Percentiles rank a stretch among this genome's conserved stretches.
Evolutionary conservation across 2,888 invertebrate genomes (phyloP).

Genomic region (Melieria crassipennis): DNA sequence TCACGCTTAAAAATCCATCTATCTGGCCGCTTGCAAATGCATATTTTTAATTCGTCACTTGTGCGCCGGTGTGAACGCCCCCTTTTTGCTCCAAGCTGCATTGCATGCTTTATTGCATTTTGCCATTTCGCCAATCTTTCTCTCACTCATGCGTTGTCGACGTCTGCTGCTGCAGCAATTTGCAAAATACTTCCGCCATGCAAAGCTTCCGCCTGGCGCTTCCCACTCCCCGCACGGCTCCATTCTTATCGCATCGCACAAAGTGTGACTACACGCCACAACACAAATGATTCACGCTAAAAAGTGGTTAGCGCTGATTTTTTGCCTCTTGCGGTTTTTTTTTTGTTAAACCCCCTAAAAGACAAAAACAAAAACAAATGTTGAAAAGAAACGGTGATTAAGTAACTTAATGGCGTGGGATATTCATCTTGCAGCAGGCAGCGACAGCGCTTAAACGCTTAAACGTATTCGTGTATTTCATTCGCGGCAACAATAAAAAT

Average conservation of each 20-base stretch:
- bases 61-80: neutral
- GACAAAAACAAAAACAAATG: neutral
- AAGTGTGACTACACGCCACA: too few species aligned
- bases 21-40: slow-evolving; percentile 8
- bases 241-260: too few species aligned
- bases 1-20: slow-evolving; percentile 6
- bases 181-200: slow-evolving; percentile 3
- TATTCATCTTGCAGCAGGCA: slow-evolving; percentile 3
- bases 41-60: slow-evolving; percentile 6
- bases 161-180: too few species aligned
- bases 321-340: neutral
- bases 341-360: neutral
- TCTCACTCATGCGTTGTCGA: too few species aligned
- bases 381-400: slow-evolving; percentile 9
- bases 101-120: too few species aligned
- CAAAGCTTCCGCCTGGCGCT: neutral
- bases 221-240: too few species aligned
- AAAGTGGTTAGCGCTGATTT: neutral
- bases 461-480: neutral
- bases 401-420: slow-evolving; percentile 19
- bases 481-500: neutral
- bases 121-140: too few species aligned
- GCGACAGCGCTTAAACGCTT: neutral
- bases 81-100: too few species aligned
- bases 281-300: slow-evolving; percentile 17